A percentile compares a stretch with the other conserved stretches of the same genome.
Conservation (phyloP, 2,797 vertebrate genomes). For the Phyllotis vaccarum region DNA sequence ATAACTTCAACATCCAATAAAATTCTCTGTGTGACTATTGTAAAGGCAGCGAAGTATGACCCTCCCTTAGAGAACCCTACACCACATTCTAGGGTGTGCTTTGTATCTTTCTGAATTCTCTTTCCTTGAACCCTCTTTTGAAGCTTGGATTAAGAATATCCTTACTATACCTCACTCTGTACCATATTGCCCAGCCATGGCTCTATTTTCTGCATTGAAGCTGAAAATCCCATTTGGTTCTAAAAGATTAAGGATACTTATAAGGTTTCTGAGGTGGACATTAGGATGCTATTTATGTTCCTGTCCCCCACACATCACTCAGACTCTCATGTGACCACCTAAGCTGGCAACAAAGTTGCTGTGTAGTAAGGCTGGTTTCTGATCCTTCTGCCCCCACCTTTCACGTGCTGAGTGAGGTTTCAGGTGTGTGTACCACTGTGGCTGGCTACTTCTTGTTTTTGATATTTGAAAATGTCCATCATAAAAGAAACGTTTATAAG, state of each 20-base stretch:
- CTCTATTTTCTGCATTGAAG: not conserved
- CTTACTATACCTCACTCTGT: not conserved
- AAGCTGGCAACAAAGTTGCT: not conserved
- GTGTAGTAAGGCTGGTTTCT: not conserved
- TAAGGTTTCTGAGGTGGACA: not conserved
- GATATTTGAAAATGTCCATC: not conserved
- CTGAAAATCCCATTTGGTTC: not conserved
- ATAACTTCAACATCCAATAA: not conserved
- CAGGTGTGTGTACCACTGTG: not conserved
- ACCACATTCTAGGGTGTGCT: not conserved
- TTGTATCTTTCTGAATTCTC: not conserved
- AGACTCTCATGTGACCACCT: not conserved
- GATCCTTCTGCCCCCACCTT: not conserved
- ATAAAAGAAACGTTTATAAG: not conserved
- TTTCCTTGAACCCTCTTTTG: not conserved
- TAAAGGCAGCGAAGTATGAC: too few species aligned
- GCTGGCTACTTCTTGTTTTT: not conserved
- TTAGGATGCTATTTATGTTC: not conserved
- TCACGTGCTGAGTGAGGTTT: too few species aligned
- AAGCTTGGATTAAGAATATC: not conserved
- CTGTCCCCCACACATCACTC: not conserved
- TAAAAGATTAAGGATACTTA: not conserved
- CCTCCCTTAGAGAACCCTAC: not conserved
- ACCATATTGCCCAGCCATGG: too few species aligned
- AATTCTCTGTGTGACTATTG: not conserved